Base-by-base conservation (phyloP, 2,888 invertebrate genomes). In the Apomyelois bistriatella region DNA sequence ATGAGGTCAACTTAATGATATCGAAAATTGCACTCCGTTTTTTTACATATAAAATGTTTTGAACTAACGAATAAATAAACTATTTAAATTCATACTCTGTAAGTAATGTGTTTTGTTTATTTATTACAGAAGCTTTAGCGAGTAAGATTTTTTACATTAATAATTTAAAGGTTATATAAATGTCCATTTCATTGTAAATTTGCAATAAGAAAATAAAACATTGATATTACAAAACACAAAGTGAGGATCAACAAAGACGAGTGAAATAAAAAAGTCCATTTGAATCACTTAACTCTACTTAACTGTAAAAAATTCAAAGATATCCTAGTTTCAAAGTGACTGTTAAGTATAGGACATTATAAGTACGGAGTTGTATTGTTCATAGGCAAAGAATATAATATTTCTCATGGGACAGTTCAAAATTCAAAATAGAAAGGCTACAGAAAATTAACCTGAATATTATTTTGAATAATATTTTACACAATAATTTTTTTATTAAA, bases 371-470 rank as follows among this genome's bases (percentile, higher is more conserved):
- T 75, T 79, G 76, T 76, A 73, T 73, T 70, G 71, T 70, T 74
- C 70, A 68, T 71, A 73, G 71, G 65, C 68, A 71, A n/a, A 67
- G 71, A 74, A 74, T 72, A 77, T 79, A 79, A 81, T 77, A 77
- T 79, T 77, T 76, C 53, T 66, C 65, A 59, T 64, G 72, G 70
- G 70, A 72, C 68, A 60, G 67, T 76, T 40, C 40, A 9, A 12
- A 13, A 1, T 16, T 16, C 8, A 16, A 40, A 16, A 4, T 3
- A 40, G 7, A 40, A 9, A 40, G 8, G 3, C 9, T 10, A 15
- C 40, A 40, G 40, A 16, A 40, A 16, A 9, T 15, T 40, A 15
- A 9, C 9, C 15, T 3, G 7, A 15, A 1, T 38, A 15, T 15
- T 37, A 7, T 38, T 15, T 28, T 5, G 28, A 4, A 15, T 38